phyloP scores from a whole-genome alignment of 2,113 vertebrate species.

The Prunella himalayana region DNA sequence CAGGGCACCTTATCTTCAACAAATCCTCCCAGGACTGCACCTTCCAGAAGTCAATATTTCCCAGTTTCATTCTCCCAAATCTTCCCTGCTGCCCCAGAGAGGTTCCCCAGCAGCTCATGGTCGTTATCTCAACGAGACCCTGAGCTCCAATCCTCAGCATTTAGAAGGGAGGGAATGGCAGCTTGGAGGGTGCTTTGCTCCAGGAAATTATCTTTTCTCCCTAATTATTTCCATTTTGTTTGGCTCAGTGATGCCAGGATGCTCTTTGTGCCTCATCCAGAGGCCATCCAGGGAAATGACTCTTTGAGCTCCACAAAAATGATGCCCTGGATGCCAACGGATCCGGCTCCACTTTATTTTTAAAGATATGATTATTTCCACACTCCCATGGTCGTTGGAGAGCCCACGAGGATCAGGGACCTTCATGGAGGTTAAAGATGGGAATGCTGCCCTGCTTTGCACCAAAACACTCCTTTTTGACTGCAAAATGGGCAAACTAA shows the following conservation, averaged over 20 bases:
- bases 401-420: not conserved
- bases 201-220: not conserved
- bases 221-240: conserved; percentile 32
- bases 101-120: not conserved
- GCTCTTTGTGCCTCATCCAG: not conserved
- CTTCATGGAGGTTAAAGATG: not conserved
- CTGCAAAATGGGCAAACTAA: not conserved
- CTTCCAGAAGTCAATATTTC: not conserved
- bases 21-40: not conserved
- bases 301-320: not conserved
- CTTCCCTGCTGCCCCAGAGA: not conserved
- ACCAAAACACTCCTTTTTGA: not conserved
- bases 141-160: not conserved
- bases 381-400: not conserved
- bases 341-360: not conserved
- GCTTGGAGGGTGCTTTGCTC: not conserved
- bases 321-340: not conserved
- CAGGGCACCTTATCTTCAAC: fast-evolving
- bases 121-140: not conserved
- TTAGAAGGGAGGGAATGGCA: not conserved
- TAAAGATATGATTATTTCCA: not conserved
- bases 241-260: not conserved
- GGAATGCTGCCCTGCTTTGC: not conserved
- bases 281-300: not conserved
- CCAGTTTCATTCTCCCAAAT: not conserved